phyloP scores from a whole-genome alignment of 2,113 vertebrate genomes.

The Myotis brandtii region DNA sequence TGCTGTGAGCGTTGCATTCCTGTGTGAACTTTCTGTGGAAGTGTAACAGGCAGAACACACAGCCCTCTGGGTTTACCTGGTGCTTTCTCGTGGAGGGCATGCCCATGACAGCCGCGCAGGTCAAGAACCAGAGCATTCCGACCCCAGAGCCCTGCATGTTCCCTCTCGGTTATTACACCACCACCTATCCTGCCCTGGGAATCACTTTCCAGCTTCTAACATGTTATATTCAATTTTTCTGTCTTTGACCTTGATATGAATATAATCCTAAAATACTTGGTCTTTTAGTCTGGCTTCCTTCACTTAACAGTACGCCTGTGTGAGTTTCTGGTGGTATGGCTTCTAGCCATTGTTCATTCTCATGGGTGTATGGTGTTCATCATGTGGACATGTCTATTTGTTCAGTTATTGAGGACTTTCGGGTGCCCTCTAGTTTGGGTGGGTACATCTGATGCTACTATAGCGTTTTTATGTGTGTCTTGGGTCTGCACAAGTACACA shows the following conservation, averaged over 20 bases:
- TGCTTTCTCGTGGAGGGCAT: background rate
- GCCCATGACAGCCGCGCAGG: background rate
- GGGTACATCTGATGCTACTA: accelerated
- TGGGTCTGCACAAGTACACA: accelerated
- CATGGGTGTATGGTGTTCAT: accelerated
- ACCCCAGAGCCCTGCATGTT: background rate
- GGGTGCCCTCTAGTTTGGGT: background rate
- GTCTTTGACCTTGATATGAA: background rate
- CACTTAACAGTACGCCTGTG: accelerated
- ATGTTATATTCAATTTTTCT: background rate
- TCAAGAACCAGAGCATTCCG: background rate
- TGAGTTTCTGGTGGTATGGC: too few species aligned
- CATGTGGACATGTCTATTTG: accelerated
- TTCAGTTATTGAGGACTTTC: background rate
- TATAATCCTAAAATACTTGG: accelerated
- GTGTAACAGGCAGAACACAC: accelerated
- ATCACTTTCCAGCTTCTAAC: background rate
- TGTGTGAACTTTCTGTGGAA: accelerated
- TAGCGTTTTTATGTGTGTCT: accelerated
- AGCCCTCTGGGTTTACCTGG: background rate
- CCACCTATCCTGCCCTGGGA: accelerated
- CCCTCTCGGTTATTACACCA: accelerated
- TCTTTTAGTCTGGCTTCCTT: background rate
- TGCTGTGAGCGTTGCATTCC: accelerated
- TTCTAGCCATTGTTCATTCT: background rate